A percentile compares a stretch with the other conserved stretches of the same genome.
Conservation (phyloP, 2,888 invertebrate species). For the Pseudeuparius sepicola region DNA sequence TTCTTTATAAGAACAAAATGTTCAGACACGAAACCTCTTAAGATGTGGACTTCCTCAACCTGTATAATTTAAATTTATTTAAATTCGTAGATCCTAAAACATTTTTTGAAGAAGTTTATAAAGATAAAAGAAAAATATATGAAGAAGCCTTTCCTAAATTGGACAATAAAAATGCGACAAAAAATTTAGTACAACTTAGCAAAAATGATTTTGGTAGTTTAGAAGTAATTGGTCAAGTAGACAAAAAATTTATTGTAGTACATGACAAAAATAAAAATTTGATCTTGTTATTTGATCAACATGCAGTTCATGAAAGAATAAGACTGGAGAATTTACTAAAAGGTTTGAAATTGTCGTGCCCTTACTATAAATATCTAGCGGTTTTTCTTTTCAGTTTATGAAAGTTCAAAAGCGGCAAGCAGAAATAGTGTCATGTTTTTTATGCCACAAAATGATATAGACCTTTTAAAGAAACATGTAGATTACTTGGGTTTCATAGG, state of each 20-base stretch:
- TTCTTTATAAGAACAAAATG: no score
- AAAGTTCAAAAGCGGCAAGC: constrained; percentile 20
- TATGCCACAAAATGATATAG: constrained; percentile 40
- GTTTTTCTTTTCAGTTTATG: constrained; percentile 24
- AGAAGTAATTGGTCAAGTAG: constrained; percentile 58
- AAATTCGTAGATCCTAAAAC: constrained; percentile 30
- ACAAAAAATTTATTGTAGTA: constrained; percentile 60
- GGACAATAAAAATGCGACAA: constrained; percentile 11
- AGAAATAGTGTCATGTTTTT: constrained; percentile 25
- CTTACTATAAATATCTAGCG: neutral
- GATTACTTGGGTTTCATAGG: constrained; percentile 51
- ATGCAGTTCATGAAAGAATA: constrained; percentile 79
- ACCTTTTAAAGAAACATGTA: constrained; percentile 45
- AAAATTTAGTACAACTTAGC: constrained; percentile 34
- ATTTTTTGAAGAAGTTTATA: constrained; percentile 34
- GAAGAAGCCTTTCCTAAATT: constrained; percentile 28
- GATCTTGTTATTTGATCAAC: constrained; percentile 72
- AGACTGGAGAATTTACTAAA: constrained; percentile 58
- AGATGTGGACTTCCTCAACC: no score
- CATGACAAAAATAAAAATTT: constrained; percentile 39
- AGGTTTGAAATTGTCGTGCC: constrained; percentile 38
- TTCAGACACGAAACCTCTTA: no score
- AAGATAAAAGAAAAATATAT: constrained; percentile 30
- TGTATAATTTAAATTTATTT: no score
- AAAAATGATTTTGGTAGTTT: constrained; percentile 41